Evolutionary conservation across 2,113 vertebrate species (phyloP).

Genomic region (Struthio camelus): DNA sequence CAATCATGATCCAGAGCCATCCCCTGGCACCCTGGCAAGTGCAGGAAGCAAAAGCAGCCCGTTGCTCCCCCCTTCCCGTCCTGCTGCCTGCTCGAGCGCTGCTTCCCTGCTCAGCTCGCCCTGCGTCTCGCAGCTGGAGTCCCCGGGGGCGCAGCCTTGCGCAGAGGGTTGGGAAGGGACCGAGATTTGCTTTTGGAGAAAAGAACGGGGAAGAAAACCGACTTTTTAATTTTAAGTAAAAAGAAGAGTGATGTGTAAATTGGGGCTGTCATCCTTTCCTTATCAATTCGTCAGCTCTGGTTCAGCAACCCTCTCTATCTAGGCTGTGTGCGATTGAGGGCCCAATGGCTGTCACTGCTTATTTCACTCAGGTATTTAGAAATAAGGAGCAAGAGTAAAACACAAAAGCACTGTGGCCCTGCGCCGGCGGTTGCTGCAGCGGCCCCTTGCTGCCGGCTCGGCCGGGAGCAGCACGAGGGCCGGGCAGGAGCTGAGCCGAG

Average conservation of each 20-base stretch:
- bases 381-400: background rate
- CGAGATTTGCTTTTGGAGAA: background rate
- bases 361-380: background rate
- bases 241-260: background rate
- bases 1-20: rapidly evolving
- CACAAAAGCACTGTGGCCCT: background rate
- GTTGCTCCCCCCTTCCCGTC: background rate
- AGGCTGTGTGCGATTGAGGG: rapidly evolving
- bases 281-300: background rate
- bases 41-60: background rate
- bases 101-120: background rate
- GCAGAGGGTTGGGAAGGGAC: rapidly evolving
- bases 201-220: background rate
- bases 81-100: background rate
- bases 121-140: background rate
- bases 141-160: background rate
- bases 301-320: background rate
- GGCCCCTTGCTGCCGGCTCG: background rate
- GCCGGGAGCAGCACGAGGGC: background rate
- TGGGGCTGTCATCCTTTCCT: background rate
- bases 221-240: too few relatives aligned
- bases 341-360: rapidly evolving
- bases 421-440: background rate
- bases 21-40: background rate
- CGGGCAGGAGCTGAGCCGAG: too few relatives aligned